Conservation (phyloP, 2,797 vertebrate genomes). For the Lacerta bilineata region DNA sequence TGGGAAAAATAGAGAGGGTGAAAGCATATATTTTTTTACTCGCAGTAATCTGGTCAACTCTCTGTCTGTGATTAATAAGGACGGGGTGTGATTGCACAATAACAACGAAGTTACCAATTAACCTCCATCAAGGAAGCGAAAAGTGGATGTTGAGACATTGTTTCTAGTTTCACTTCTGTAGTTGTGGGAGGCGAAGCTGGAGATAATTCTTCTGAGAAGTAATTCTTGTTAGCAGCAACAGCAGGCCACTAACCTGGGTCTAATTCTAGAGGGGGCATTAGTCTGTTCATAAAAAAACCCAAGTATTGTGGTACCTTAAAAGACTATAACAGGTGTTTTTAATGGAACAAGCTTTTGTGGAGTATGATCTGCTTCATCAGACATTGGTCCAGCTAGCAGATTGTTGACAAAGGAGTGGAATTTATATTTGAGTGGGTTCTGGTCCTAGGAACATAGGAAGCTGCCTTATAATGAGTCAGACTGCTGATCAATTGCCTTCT, state of each 20-base stretch:
- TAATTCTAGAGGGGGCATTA: background rate
- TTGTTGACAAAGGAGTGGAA: too few relatives aligned
- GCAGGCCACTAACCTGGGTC: background rate
- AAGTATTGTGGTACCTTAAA: too few relatives aligned
- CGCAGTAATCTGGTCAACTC: slow-evolving; percentile 45
- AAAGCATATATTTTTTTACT: slow-evolving; percentile 52
- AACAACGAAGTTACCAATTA: slow-evolving; percentile 65
- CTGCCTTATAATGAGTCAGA: background rate
- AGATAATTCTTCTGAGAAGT: slow-evolving; percentile 29
- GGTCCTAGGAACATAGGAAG: background rate
- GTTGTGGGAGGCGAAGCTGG: slow-evolving; percentile 16
- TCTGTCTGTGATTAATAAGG: slow-evolving; percentile 52
- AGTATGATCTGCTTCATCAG: too few relatives aligned
- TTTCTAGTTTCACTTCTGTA: slow-evolving; percentile 39
- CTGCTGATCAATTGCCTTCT: background rate
- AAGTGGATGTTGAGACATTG: slow-evolving; percentile 40
- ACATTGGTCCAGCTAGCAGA: too few relatives aligned
- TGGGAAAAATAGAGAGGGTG: slow-evolving; percentile 45
- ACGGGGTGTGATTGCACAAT: slow-evolving; percentile 54
- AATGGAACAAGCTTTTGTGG: too few relatives aligned
- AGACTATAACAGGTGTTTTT: too few relatives aligned
- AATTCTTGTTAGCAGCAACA: background rate
- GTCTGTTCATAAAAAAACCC: background rate
- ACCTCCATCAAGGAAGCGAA: slow-evolving; percentile 60
- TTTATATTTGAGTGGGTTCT: background rate